phyloP scores from a whole-genome alignment of 2,797 vertebrate species.

The Gallinago stenura region DNA sequence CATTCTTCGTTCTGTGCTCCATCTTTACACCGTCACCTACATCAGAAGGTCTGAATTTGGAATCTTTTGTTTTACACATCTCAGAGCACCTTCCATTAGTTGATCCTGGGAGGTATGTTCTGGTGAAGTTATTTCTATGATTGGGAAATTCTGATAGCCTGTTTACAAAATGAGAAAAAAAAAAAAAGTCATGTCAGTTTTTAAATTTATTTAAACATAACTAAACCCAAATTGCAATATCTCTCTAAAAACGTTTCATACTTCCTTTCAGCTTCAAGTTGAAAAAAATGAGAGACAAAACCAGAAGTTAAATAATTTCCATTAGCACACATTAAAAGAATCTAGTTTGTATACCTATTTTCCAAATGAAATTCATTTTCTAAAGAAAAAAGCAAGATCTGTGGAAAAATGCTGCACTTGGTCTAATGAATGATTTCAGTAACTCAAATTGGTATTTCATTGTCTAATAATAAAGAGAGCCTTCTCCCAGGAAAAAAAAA shows the following conservation, averaged over 20 bases:
- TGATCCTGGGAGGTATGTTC: conserved; percentile 30
- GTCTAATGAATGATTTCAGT: background rate
- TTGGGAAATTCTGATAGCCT: conserved; percentile 77
- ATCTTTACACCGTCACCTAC: conserved; percentile 56
- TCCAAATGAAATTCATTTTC: background rate
- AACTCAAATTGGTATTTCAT: background rate
- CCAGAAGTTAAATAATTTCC: background rate
- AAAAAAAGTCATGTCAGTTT: background rate
- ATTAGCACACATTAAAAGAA: background rate
- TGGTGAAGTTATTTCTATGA: conserved; percentile 69
- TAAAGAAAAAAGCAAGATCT: background rate
- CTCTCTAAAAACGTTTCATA: background rate
- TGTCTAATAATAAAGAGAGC: background rate
- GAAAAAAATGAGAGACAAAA: background rate
- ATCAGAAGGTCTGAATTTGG: conserved; percentile 65
- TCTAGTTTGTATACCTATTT: background rate
- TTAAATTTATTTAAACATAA: background rate
- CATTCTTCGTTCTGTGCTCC: conserved; percentile 68
- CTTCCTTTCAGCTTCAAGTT: background rate
- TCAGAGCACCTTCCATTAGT: conserved; percentile 52
- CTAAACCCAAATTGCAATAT: background rate
- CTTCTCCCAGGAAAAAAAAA: background rate
- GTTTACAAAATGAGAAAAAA: conserved; percentile 14
- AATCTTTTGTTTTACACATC: conserved; percentile 69
- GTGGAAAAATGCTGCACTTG: background rate